These are phyloP conservation scores for Euzophera pinguis DNA, from an alignment of 2,888 invertebrate genomes.

Conservation along the genomic window DNA sequence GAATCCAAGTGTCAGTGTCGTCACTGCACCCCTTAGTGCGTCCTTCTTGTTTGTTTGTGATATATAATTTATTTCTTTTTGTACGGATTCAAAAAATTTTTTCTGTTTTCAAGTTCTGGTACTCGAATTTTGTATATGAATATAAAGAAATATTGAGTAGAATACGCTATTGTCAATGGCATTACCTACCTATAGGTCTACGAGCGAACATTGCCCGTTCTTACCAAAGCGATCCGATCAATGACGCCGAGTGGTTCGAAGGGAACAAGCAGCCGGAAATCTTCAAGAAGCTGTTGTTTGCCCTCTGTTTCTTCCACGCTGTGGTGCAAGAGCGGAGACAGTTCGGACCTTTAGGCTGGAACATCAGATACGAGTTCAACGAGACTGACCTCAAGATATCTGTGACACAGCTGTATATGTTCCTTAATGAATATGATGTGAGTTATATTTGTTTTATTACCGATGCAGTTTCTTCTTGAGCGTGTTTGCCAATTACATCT, in stretches of 20 bases:
- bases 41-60: too few relatives aligned
- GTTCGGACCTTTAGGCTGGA: constrained; percentile 97
- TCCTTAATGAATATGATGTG: constrained; percentile 88
- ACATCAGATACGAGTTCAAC: constrained; percentile 96
- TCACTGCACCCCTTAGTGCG: too few relatives aligned
- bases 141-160: too few relatives aligned
- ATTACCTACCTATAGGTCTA: constrained; percentile 77
- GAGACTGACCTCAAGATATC: constrained; percentile 96
- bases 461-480: too few relatives aligned
- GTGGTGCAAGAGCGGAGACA: constrained; percentile 93
- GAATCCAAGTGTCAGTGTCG: too few relatives aligned
- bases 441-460: constrained; percentile 24
- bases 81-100: too few relatives aligned
- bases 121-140: too few relatives aligned
- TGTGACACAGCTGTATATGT: constrained; percentile 92
- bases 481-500: too few relatives aligned
- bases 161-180: too few relatives aligned
- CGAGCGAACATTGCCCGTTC: constrained; percentile 92
- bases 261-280: constrained; percentile 85
- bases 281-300: constrained; percentile 93
- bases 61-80: too few relatives aligned
- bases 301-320: constrained; percentile 96
- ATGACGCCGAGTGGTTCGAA: constrained; percentile 92
- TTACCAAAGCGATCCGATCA: constrained; percentile 92
- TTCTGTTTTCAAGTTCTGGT: too few relatives aligned